Conservation (phyloP, 2,113 vertebrate genomes). For the Nibea coibor region DNA sequence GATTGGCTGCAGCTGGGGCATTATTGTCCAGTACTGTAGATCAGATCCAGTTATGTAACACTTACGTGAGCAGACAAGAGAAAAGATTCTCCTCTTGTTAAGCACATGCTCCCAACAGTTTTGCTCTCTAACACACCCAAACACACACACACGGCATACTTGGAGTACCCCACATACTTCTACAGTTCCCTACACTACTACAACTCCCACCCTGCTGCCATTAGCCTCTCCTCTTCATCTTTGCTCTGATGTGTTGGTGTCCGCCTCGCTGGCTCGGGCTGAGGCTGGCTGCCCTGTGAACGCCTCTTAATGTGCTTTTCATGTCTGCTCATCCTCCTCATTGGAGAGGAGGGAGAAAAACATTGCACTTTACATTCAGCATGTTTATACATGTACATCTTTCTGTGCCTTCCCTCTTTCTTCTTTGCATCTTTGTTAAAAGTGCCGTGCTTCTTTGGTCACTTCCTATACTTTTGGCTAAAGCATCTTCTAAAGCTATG, state of each 20-base stretch:
- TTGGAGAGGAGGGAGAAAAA: background rate
- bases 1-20: constrained; percentile 36
- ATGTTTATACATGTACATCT: background rate
- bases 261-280: constrained; percentile 29
- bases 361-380: background rate
- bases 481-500: too few species aligned
- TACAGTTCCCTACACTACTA: background rate
- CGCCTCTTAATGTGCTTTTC: constrained; percentile 65
- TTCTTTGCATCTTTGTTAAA: background rate
- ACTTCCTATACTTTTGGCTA: too few species aligned
- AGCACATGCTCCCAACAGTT: background rate
- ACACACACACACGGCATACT: background rate
- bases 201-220: background rate
- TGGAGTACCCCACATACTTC: background rate
- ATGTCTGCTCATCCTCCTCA: constrained; percentile 34
- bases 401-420: background rate
- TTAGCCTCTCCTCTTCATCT: constrained; percentile 1
- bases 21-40: background rate
- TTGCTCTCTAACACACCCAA: background rate
- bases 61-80: constrained; percentile 16
- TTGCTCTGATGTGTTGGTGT: constrained; percentile 36
- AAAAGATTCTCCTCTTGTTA: constrained; percentile 5
- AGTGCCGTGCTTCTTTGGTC: background rate
- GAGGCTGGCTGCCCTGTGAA: constrained; percentile 5
- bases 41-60: constrained; percentile 42